Evolutionary conservation across 2,797 vertebrate genomes (phyloP).

Genomic region (Cirrhinus molitorella): DNA sequence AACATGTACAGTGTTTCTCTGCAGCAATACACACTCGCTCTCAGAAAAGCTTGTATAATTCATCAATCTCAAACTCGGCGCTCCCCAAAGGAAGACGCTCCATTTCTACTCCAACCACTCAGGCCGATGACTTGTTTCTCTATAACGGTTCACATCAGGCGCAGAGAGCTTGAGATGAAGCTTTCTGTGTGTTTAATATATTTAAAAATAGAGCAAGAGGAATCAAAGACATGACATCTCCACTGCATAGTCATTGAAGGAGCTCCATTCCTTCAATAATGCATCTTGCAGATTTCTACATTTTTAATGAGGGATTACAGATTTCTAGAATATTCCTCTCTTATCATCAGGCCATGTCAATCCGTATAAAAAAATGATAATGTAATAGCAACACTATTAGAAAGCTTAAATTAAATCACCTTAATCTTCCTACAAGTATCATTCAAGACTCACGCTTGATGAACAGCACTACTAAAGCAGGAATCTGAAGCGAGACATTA

Average conservation of each 20-base stretch:
- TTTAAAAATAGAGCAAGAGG: constrained; percentile 40
- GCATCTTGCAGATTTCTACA: constrained; percentile 69
- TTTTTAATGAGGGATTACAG: constrained; percentile 72
- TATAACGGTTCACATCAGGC: constrained; percentile 57
- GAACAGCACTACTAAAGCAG: neutral
- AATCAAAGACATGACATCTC: constrained; percentile 65
- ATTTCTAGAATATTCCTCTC: constrained; percentile 55
- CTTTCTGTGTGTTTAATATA: constrained; percentile 37
- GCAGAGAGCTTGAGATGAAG: constrained; percentile 47
- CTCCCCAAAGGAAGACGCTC: constrained; percentile 61
- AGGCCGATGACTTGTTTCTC: constrained; percentile 43
- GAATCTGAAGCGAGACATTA: neutral
- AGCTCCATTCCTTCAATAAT: constrained; percentile 73
- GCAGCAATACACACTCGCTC: constrained; percentile 56
- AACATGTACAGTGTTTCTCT: constrained; percentile 27
- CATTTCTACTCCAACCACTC: constrained; percentile 64
- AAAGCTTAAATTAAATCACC: neutral
- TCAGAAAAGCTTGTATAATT: constrained; percentile 72
- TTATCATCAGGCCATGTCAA: neutral
- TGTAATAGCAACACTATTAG: neutral
- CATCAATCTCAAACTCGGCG: constrained; percentile 59
- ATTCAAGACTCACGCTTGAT: neutral
- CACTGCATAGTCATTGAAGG: constrained; percentile 56
- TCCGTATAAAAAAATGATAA: neutral
- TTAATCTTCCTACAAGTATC: neutral